These are phyloP conservation scores for Burhinus oedicnemus DNA, from an alignment of 2,113 vertebrate genomes.

Conservation along the genomic window DNA sequence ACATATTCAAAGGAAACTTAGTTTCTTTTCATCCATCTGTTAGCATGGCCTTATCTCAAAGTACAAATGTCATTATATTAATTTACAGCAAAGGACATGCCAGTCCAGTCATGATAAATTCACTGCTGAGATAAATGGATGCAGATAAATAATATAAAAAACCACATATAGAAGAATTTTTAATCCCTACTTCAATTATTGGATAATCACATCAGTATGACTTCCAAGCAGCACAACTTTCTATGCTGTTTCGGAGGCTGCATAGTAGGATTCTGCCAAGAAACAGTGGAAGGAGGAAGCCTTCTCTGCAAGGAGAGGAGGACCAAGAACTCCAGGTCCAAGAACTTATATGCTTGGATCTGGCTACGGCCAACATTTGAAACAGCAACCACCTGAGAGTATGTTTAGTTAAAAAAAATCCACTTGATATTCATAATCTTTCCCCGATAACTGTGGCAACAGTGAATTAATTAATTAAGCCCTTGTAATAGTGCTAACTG, in stretches of 20 bases:
- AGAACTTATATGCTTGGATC: background rate
- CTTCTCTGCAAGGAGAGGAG: background rate
- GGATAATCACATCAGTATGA: background rate
- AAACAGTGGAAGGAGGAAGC: background rate
- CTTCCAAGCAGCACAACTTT: background rate
- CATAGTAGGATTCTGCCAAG: background rate
- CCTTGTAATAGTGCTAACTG: background rate
- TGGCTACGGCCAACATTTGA: background rate
- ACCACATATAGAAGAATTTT: background rate
- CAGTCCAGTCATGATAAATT: background rate
- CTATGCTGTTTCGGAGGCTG: background rate
- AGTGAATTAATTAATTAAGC: background rate
- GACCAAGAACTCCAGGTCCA: background rate
- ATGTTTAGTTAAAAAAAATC: background rate
- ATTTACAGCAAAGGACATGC: background rate
- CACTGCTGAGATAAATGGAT: background rate
- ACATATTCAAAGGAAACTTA: background rate
- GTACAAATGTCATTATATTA: background rate
- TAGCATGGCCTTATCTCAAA: background rate
- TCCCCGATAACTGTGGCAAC: background rate
- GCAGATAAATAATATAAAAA: background rate
- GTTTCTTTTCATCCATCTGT: background rate
- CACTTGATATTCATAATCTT: background rate
- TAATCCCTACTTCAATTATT: background rate
- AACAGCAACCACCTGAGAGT: background rate